Evolutionary conservation across 2,113 vertebrate genomes (phyloP), one percentile per base, ranked within the genome.

Genomic region (Camelus dromedarius): DNA sequence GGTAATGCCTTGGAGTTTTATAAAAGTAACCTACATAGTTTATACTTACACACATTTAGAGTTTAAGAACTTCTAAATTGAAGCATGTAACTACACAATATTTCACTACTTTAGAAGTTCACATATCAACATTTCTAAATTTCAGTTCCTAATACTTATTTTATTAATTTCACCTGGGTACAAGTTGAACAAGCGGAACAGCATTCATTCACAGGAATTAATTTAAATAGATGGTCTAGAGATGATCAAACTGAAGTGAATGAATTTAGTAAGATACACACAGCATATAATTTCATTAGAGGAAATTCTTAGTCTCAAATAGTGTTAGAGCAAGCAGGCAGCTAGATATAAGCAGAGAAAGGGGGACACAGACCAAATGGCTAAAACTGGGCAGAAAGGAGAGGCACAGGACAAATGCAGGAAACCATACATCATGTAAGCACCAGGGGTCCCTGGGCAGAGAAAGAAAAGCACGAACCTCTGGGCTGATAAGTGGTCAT

Each of bases 281-380:
- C 4, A 81, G 4, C 32, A 76, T 64, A 72, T 48, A 77, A 90
- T n/a, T 76, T 85, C 22, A 77, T 72, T 92, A 96, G 16, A 94
- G 72, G 19, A 0, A 84, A 90, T 85, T 90, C 38, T 88, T 89
- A 84, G 12, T 70, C 14, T 48, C 54, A 80, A 94, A 62, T 58
- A 93, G 73, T 42, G 38, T 42, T 42, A 42, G 38, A 42, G 38
- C 38, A 42, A 42, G 38, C 38, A 42, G 38, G 38, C 38, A 42
- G 38, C 38, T 42, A 42, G 38, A 42, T 42, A 42, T 42, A 4
- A 42, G 38, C 38, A 42, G 38, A 42, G 38, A 42, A 42, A 42
- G 38, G 38, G 38, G 38, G 38, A 42, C 38, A 42, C 38, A 42
- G 38, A 42, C 38, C 38, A 42, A 42, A 42, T 42, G 38, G 38